phyloP scores from a whole-genome alignment of 1,140 invertebrate species.

The Heliothis subflexa region DNA sequence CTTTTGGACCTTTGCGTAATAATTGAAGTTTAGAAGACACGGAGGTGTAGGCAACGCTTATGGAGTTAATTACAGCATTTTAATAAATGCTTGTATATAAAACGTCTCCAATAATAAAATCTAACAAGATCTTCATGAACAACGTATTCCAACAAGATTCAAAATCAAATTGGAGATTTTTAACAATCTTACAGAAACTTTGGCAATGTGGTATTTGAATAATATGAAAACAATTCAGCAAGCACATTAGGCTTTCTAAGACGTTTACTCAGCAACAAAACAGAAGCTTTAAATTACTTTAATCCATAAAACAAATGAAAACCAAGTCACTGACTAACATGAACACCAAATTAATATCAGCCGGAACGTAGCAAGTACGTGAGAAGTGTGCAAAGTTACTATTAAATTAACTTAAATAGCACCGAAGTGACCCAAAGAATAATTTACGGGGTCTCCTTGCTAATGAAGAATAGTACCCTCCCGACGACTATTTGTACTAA shows the following conservation, averaged over 20 bases:
- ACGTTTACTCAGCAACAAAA: neutral
- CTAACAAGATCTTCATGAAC: too few species aligned
- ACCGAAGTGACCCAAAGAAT: constrained; percentile 81
- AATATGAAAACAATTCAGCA: neutral
- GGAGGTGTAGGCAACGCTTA: too few species aligned
- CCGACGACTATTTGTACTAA: constrained; percentile 72
- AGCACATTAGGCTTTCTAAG: neutral
- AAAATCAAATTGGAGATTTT: too few species aligned
- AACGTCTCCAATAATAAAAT: too few species aligned
- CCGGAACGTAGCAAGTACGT: constrained; percentile 58
- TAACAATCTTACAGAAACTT: too few species aligned
- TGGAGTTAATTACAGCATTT: too few species aligned
- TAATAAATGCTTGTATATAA: too few species aligned
- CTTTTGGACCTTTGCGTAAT: too few species aligned
- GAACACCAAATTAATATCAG: constrained; percentile 50
- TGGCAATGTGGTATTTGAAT: neutral
- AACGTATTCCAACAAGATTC: too few species aligned
- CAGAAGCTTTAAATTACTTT: neutral
- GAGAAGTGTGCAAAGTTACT: constrained; percentile 69
- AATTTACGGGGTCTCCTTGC: constrained; percentile 74
- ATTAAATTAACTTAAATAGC: constrained; percentile 81
- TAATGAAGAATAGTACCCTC: constrained; percentile 83
- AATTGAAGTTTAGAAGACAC: too few species aligned
- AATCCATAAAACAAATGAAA: constrained; percentile 38
- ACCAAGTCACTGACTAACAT: constrained; percentile 34